phyloP scores from a whole-genome alignment of 1,140 invertebrate species.

The Pseudomyrmex concolor region DNA sequence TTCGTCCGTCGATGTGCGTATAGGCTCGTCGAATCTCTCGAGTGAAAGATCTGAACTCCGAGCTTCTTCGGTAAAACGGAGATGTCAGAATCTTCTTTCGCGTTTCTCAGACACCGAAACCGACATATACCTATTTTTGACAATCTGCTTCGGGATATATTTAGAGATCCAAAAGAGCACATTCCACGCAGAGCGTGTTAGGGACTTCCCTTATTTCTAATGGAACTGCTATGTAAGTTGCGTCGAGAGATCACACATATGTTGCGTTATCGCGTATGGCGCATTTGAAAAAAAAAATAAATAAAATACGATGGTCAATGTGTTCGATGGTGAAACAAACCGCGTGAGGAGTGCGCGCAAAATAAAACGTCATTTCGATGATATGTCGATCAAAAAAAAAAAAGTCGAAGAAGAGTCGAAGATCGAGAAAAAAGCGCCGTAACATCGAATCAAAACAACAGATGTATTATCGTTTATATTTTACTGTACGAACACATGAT shows the following conservation, averaged over 20 bases:
- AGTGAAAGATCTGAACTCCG: not conserved
- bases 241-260: too few relatives aligned
- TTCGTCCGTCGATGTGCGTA: not conserved
- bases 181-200: constrained; percentile 16
- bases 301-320: too few relatives aligned
- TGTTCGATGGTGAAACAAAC: not conserved
- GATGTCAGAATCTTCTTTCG: constrained; percentile 47
- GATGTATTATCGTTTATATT: not conserved
- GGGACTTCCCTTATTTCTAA: constrained; percentile 45
- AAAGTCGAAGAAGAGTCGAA: not conserved
- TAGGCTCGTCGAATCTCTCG: not conserved
- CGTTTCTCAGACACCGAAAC: constrained; percentile 21
- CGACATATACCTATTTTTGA: constrained; percentile 48
- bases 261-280: not conserved
- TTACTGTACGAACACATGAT: constrained; percentile 6
- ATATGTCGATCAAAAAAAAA: constrained; percentile 22
- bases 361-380: constrained; percentile 14
- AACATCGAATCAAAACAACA: not conserved
- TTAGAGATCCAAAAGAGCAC: constrained; percentile 34
- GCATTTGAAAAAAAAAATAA: not conserved
- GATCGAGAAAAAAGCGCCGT: not conserved
- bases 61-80: not conserved
- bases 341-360: not conserved
- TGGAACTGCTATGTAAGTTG: not conserved
- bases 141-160: constrained; percentile 49